Evolutionary conservation across 1,140 invertebrate genomes (phyloP), one percentile per base, ranked within the genome.

Genomic region (Pristionchus pacificus): DNA sequence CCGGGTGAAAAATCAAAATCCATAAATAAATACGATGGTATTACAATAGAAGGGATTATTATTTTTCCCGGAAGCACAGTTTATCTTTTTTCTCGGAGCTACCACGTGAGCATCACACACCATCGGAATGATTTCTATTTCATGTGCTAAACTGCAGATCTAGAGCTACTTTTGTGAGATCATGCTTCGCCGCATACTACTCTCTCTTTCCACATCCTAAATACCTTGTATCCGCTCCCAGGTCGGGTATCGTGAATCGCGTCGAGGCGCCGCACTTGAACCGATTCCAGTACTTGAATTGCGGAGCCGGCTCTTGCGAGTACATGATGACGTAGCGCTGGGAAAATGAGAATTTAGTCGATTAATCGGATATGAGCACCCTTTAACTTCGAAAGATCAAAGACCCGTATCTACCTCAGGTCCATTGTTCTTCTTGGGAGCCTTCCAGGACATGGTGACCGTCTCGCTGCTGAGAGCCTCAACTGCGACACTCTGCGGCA

Each of bases 381-480:
- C n/a, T 30, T 61, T 27, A 61, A 30, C 33, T 14, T 59, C 65
- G 49, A 49, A 49, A 49, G 38, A 10, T 10, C 38, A 19, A 58
- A 33, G 25, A 62, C 2, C 3, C 2, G 33, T 19, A 68, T 69
- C 38, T 33, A 81, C 80, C 71, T 83, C 81, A 28, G 71, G 68
- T 6, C 80, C 80, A 55, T 83, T 83, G 67, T 83, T 83, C 68
- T 84, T 84, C 55, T 76, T 71, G 25, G 81, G 81, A 6, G 82
- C 66, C 60, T 65, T 59, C 81, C 81, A 83, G 15, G 82, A 77
- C 27, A 83, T 72, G 14, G 81, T 83, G 2, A 80, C 80, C 25
- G 78, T 84, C 55, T 83, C 82, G 66, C 69, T 77, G 57, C 78
- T 79, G 19, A 84, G 70, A 6, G 82, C 78, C 30, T 83, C 81